phyloP scores from a whole-genome alignment of 2,888 invertebrate species.

The Tinea trinotella region DNA sequence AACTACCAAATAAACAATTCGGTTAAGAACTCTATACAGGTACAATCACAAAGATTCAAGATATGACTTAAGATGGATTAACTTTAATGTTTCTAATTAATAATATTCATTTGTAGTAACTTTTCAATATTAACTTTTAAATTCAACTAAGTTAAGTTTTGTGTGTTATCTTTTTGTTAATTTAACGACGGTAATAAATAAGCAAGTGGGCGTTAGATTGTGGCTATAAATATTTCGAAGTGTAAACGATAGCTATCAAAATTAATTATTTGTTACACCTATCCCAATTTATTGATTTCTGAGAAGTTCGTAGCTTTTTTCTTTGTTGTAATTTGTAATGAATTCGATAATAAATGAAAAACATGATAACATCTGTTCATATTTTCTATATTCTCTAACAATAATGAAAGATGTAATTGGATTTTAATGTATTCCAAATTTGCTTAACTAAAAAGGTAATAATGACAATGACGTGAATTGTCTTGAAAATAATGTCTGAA shows the following conservation, averaged over 20 bases:
- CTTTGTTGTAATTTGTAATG: not conserved
- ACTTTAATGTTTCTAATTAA: no score
- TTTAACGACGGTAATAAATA: conserved; percentile 9
- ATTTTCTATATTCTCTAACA: no score
- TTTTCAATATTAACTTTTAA: not conserved
- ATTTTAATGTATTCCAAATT: no score
- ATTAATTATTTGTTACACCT: conserved; percentile 46
- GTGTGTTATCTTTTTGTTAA: not conserved
- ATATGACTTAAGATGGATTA: no score
- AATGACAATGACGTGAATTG: no score
- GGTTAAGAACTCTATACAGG: no score
- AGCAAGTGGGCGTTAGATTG: conserved; percentile 38
- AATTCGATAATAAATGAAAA: not conserved
- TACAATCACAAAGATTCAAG: no score
- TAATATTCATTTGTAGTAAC: not conserved
- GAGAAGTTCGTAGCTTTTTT: not conserved
- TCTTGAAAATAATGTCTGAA: no score
- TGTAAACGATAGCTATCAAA: conserved; percentile 46
- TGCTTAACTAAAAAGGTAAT: no score
- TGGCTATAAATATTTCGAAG: conserved; percentile 42
- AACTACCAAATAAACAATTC: no score
- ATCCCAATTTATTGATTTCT: conserved; percentile 50
- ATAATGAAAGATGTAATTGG: no score
- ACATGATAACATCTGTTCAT: no score
- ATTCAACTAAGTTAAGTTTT: not conserved